These are phyloP conservation scores for Pachycephala philippinensis DNA, from an alignment of 2,113 vertebrate genomes.

Conservation along the genomic window DNA sequence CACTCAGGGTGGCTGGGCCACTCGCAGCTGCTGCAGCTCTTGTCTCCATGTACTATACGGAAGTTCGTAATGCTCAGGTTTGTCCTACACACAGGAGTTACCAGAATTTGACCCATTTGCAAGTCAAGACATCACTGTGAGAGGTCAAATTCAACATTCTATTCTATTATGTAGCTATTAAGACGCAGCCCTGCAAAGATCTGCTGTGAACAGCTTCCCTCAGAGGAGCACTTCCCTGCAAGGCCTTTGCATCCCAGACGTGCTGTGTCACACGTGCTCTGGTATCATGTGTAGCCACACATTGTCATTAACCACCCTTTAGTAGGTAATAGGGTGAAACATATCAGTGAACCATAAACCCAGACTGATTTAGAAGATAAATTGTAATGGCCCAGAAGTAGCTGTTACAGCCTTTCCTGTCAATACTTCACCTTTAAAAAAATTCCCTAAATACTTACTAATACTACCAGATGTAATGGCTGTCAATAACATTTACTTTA, in stretches of 20 bases:
- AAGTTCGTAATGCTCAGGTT: neutral
- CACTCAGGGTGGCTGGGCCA: neutral
- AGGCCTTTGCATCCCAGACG: neutral
- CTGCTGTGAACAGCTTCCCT: neutral
- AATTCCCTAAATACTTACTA: constrained; percentile 59
- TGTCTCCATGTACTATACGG: neutral
- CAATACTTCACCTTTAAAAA: constrained; percentile 54
- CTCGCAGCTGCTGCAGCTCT: neutral
- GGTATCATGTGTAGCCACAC: neutral
- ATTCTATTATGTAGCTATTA: neutral
- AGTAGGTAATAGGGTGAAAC: constrained; percentile 51
- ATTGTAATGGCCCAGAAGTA: constrained; percentile 54
- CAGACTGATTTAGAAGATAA: constrained; percentile 59
- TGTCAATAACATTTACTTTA: constrained; percentile 53
- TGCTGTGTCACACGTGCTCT: neutral
- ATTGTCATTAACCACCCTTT: constrained; percentile 33
- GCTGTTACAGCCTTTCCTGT: constrained; percentile 34
- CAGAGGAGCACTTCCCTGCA: neutral
- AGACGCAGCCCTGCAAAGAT: neutral
- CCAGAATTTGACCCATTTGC: neutral
- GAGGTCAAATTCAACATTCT: neutral
- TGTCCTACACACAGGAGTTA: neutral
- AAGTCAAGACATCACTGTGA: neutral
- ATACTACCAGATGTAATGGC: constrained; percentile 24
- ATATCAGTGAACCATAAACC: constrained; percentile 59